Evolutionary conservation across 1,140 invertebrate genomes (phyloP).

Genomic region (Mya arenaria): DNA sequence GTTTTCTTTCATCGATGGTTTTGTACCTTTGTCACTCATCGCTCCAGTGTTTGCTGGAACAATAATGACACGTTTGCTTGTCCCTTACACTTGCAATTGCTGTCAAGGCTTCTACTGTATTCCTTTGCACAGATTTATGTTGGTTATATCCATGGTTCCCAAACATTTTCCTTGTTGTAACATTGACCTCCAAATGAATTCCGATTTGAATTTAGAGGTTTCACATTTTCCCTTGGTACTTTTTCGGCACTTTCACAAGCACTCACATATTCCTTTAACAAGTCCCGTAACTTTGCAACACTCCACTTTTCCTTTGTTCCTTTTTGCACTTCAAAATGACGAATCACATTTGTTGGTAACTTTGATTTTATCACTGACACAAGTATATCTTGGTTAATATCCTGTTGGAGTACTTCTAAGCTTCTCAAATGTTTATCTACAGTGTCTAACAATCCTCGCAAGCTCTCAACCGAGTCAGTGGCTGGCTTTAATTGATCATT

Average conservation of each 20-base stretch:
- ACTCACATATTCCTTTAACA: not conserved
- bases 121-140: no score
- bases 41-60: conserved; percentile 6
- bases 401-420: not conserved
- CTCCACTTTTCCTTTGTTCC: not conserved
- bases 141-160: no score
- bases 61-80: not conserved
- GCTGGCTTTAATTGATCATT: not conserved
- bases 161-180: no score
- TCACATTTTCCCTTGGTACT: no score
- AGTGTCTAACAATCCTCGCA: not conserved
- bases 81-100: no score
- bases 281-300: not conserved
- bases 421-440: conserved; percentile 10
- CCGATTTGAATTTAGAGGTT: no score
- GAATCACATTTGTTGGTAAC: not conserved
- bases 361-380: conserved; percentile 7
- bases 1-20: conserved; percentile 1
- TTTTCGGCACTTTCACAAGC: conserved; percentile 7
- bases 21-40: not conserved
- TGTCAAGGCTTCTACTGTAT: no score
- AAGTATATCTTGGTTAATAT: conserved; percentile 3
- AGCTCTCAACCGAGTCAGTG: not conserved
- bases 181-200: no score
- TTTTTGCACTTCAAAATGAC: conserved; percentile 9